Conservation (phyloP, 53 echinoderm and acorn worm species). For the Paracentrotus lividus region DNA sequence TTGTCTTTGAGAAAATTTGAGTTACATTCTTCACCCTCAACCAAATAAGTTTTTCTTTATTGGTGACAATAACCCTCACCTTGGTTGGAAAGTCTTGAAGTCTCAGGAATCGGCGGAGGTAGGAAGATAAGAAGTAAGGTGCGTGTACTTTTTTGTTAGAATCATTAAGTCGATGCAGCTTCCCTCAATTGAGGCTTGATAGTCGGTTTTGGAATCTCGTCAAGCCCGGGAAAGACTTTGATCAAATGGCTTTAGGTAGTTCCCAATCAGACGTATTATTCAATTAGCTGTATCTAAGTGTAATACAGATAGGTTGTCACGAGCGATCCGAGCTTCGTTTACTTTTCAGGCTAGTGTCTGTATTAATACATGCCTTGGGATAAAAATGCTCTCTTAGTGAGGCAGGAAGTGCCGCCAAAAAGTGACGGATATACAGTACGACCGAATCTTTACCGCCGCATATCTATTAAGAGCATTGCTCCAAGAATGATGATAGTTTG, state of each 20-base stretch:
- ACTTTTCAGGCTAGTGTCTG: slow-evolving; percentile 57
- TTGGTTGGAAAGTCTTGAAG: not conserved
- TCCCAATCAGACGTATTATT: slow-evolving; percentile 63
- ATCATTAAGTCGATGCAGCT: slow-evolving; percentile 57
- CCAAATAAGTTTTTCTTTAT: not conserved
- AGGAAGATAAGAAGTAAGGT: not conserved
- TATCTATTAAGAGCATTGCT: slow-evolving; percentile 42
- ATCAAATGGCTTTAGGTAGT: slow-evolving; percentile 54
- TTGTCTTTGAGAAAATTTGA: not conserved
- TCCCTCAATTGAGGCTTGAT: slow-evolving; percentile 61
- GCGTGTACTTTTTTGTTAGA: slow-evolving; percentile 43
- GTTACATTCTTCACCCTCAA: not conserved
- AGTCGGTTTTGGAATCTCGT: slow-evolving; percentile 58
- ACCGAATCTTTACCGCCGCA: slow-evolving; percentile 15
- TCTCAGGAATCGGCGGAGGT: not conserved
- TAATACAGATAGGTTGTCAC: slow-evolving; percentile 70
- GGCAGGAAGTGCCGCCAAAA: slow-evolving; percentile 56
- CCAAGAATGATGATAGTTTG: slow-evolving; percentile 10
- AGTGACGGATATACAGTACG: slow-evolving; percentile 55
- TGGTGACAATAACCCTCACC: not conserved
- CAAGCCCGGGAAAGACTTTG: slow-evolving; percentile 17
- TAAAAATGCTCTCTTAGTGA: slow-evolving; percentile 38
- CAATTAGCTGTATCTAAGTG: slow-evolving; percentile 70
- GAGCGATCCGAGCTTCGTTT: slow-evolving; percentile 51
- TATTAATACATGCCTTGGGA: slow-evolving; percentile 68